These are phyloP conservation scores for Agrenia bidenticulata DNA, from an alignment of 2,888 invertebrate species.

Conservation along the genomic window DNA sequence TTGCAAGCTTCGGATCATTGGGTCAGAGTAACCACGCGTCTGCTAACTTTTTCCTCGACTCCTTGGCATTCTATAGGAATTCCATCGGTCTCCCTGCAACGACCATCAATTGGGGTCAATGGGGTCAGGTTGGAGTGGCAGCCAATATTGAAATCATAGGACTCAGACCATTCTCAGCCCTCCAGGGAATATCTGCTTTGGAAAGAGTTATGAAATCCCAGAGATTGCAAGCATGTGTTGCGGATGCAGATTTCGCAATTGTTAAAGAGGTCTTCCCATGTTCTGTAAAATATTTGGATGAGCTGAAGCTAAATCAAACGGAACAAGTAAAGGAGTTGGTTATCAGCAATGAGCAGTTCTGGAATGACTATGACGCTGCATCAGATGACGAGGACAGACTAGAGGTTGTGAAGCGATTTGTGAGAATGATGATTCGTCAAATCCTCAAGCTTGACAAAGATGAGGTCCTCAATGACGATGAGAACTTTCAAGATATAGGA, in stretches of 20 bases:
- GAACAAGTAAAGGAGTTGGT: slow-evolving; percentile 9
- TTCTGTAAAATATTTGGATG: slow-evolving; percentile 9
- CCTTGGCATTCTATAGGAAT: slow-evolving; percentile 27
- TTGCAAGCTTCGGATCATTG: slow-evolving; percentile 7
- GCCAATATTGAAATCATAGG: slow-evolving; percentile 29
- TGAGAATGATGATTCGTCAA: slow-evolving; percentile 24
- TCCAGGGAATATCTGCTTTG: slow-evolving; percentile 34
- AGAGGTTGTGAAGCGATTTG: slow-evolving; percentile 15
- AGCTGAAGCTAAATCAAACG: slow-evolving; percentile 10
- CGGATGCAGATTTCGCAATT: slow-evolving; percentile 27
- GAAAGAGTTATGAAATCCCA: slow-evolving; percentile 25
- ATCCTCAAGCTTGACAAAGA: slow-evolving; percentile 28
- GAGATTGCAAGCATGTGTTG: slow-evolving; percentile 17
- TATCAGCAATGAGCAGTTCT: slow-evolving; percentile 24
- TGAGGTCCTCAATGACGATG: slow-evolving; percentile 31
- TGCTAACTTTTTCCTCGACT: slow-evolving; percentile 34
- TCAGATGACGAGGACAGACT: slow-evolving; percentile 8
- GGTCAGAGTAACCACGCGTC: slow-evolving; percentile 34
- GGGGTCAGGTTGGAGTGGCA: slow-evolving; percentile 31
- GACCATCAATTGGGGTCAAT: slow-evolving; percentile 32
- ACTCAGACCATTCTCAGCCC: slow-evolving; percentile 24
- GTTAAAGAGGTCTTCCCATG: slow-evolving; percentile 15
- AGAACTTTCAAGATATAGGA: slow-evolving; percentile 35
- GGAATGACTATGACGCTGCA: slow-evolving; percentile 26
- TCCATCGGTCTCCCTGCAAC: slow-evolving; percentile 27